Percentiles rank a stretch among this genome's conserved stretches.
These are phyloP conservation scores for Columba livia DNA, from an alignment of 2,113 vertebrate genomes.

Conservation along the genomic window DNA sequence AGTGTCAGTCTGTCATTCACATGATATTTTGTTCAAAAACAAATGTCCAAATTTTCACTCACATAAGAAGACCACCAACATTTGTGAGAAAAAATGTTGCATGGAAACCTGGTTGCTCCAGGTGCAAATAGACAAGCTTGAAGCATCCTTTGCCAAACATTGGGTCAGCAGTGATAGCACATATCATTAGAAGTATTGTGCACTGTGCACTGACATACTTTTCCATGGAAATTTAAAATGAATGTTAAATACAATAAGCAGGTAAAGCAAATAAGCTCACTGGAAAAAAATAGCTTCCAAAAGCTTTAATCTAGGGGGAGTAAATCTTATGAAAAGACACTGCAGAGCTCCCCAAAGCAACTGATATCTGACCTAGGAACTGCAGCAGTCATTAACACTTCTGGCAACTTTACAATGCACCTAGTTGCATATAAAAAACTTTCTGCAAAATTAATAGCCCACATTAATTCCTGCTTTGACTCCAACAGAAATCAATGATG, in stretches of 20 bases:
- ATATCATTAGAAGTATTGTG: accelerated
- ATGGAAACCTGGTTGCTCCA: not conserved
- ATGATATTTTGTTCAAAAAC: not conserved
- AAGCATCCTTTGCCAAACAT: not conserved
- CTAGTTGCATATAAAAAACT: not conserved
- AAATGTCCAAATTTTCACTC: not conserved
- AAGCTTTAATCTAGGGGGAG: not conserved
- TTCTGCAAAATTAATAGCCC: slow-evolving; percentile 4
- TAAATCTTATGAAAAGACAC: not conserved
- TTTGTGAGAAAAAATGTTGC: not conserved
- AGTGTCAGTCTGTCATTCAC: not conserved
- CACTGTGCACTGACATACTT: not conserved
- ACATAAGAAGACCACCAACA: not conserved
- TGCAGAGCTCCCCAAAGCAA: not conserved
- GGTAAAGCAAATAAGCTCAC: not conserved
- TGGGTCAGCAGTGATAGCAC: not conserved
- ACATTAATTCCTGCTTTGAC: not conserved
- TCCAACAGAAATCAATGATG: not conserved
- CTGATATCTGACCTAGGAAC: not conserved
- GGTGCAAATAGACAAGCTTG: not conserved
- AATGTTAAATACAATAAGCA: not conserved
- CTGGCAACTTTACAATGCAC: not conserved
- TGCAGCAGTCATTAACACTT: not conserved
- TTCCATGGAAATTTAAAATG: not conserved
- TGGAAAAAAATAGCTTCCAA: not conserved